Conservation (phyloP, 2,797 vertebrate genomes). For the Microctenopoma stevenorrisi region DNA sequence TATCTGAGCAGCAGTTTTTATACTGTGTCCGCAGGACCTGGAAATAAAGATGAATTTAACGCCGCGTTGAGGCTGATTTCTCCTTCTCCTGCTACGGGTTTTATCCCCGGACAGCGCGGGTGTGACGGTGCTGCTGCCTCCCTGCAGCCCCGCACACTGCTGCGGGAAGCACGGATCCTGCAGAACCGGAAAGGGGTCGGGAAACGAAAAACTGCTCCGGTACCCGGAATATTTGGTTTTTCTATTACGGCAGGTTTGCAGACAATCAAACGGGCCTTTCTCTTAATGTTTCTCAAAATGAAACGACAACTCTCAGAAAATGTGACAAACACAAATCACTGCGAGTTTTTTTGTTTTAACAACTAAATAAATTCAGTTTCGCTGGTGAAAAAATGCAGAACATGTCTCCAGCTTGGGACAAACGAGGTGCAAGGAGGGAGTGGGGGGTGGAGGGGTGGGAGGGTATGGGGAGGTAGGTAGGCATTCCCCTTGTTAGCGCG, state of each 20-base stretch:
- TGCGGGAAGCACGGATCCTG: conserved; percentile 9
- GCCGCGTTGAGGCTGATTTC: background rate
- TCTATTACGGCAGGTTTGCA: fast-evolving
- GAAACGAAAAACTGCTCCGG: background rate
- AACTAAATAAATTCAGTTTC: background rate
- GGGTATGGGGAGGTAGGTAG: conserved; percentile 18
- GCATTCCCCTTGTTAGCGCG: conserved; percentile 59
- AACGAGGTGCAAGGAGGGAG: background rate
- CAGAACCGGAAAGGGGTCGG: background rate
- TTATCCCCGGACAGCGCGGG: background rate
- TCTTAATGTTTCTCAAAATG: too few species aligned
- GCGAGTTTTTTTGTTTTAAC: background rate
- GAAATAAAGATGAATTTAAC: too few species aligned
- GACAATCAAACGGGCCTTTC: background rate
- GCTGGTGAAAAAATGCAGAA: conserved; percentile 8
- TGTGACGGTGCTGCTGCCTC: conserved; percentile 11
- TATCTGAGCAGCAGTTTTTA: background rate
- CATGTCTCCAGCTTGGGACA: conserved; percentile 34
- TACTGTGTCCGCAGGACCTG: too few species aligned
- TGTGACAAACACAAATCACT: fast-evolving
- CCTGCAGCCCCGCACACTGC: conserved; percentile 39
- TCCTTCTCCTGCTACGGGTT: background rate
- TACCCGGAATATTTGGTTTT: background rate
- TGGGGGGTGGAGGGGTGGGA: background rate
- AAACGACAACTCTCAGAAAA: too few species aligned